Conservation (phyloP, 1,140 invertebrate species). For the Brevipalpus yothersi region DNA sequence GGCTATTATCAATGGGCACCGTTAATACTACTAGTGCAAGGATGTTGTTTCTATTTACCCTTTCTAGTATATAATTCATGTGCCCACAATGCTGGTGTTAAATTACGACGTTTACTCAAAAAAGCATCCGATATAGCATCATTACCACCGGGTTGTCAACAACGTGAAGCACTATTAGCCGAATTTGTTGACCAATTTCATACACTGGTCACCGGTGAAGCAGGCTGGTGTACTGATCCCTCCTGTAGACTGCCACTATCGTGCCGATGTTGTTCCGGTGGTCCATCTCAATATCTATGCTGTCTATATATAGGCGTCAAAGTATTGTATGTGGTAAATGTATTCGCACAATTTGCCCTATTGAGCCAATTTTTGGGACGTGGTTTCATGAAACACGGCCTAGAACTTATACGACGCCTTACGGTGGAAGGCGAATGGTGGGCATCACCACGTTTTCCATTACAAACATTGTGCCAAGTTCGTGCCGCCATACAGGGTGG, state of each 20-base stretch:
- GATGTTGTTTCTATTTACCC: constrained; percentile 28
- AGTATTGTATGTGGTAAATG: constrained; percentile 22
- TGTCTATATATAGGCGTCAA: constrained; percentile 23
- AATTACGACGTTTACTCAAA: constrained; percentile 19
- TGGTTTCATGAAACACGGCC: constrained; percentile 19
- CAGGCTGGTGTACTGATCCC: constrained; percentile 18
- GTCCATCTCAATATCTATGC: constrained; percentile 21
- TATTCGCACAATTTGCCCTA: constrained; percentile 23
- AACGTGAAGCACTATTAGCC: constrained; percentile 18
- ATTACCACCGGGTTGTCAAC: constrained; percentile 20
- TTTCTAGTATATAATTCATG: constrained; percentile 27
- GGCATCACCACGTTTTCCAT: constrained; percentile 20
- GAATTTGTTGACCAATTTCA: constrained; percentile 22
- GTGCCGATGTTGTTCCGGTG: constrained; percentile 15
- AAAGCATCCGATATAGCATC: constrained; percentile 18
- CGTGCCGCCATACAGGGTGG: constrained; percentile 20
- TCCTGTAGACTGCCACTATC: constrained; percentile 15
- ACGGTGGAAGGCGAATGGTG: constrained; percentile 19
- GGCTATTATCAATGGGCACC: constrained; percentile 32
- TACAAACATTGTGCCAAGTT: constrained; percentile 21
- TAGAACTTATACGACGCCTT: constrained; percentile 16
- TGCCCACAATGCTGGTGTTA: constrained; percentile 20
- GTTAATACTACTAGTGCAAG: constrained; percentile 27
- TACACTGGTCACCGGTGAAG: constrained; percentile 18
- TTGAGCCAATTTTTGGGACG: constrained; percentile 21